Evolutionary conservation across 1,140 invertebrate genomes (phyloP).

Genomic region (Cotesia vestalis): DNA sequence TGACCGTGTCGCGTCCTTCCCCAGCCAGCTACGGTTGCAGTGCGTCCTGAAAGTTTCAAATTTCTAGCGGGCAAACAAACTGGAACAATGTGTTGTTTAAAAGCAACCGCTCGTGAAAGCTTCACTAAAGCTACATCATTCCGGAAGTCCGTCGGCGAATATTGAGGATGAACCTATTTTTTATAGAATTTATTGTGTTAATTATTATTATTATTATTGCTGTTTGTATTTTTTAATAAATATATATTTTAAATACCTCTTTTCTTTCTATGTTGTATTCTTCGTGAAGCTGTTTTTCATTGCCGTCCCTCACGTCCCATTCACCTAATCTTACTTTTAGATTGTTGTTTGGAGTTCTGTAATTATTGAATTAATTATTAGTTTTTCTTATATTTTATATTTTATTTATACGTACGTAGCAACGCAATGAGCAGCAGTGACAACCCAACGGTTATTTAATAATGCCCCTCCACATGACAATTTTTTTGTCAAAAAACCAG

Average conservation of each 20-base stretch:
- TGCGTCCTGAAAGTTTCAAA: constrained; percentile 81
- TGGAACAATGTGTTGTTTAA: constrained; percentile 89
- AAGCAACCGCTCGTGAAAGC: constrained; percentile 79
- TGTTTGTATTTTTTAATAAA: constrained; percentile 8
- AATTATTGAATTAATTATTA: constrained; percentile 32
- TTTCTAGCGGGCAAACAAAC: constrained; percentile 81
- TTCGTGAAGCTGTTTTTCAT: constrained; percentile 84
- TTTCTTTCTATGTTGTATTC: constrained; percentile 89
- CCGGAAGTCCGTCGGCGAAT: constrained; percentile 86
- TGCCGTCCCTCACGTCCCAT: constrained; percentile 87
- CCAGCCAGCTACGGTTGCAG: constrained; percentile 91
- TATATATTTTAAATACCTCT: constrained; percentile 69
- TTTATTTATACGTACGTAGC: constrained; percentile 76
- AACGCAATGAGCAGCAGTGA: constrained; percentile 89
- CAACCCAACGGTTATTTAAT: constrained; percentile 89
- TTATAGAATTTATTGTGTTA: constrained; percentile 3
- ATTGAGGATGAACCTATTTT: constrained; percentile 78
- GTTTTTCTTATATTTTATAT: neutral
- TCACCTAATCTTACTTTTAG: constrained; percentile 88
- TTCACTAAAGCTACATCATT: constrained; percentile 90
- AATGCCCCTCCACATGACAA: constrained; percentile 90
- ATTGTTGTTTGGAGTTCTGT: constrained; percentile 81
- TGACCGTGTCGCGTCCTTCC: constrained; percentile 86
- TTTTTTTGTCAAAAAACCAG: constrained; percentile 88
- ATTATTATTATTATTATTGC: neutral